A percentile compares a stretch with the other conserved stretches of the same genome.
Evolutionary conservation across 2,888 invertebrate species (phyloP).

Genomic region (Podabrus alpinus): DNA sequence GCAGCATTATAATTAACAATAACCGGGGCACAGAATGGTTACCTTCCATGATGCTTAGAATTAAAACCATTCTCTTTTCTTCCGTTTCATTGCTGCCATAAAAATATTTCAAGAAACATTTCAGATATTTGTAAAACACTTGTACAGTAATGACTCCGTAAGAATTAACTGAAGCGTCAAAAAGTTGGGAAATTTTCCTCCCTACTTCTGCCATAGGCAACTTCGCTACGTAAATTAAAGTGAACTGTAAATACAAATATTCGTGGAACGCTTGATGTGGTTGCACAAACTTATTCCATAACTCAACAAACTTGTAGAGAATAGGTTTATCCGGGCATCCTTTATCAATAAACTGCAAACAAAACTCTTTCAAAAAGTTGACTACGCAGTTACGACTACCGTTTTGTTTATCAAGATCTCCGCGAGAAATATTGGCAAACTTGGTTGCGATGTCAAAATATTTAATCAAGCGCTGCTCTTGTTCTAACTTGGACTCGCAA

Average conservation of each 20-base stretch:
- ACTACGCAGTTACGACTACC: not conserved
- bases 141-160: not conserved
- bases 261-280: constrained; percentile 13
- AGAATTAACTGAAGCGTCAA: not conserved
- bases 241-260: constrained; percentile 10
- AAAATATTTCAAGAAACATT: not conserved
- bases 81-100: not conserved
- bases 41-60: not conserved
- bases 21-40: not conserved
- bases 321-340: not conserved
- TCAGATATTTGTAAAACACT: not conserved
- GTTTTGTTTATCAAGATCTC: not conserved
- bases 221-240: constrained; percentile 3
- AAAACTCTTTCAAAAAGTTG: not conserved
- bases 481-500: not conserved
- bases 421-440: not conserved
- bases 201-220: not conserved
- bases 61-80: not conserved
- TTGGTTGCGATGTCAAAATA: constrained; percentile 6
- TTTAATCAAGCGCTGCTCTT: not conserved
- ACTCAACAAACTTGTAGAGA: not conserved
- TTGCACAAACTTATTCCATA: constrained; percentile 3
- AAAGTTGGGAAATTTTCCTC: not conserved
- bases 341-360: not conserved
- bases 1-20: not conserved